These are phyloP conservation scores for Epizoanthus ramosus DNA, from an alignment of 92 coral and sea anemone species.

Conservation along the genomic window DNA sequence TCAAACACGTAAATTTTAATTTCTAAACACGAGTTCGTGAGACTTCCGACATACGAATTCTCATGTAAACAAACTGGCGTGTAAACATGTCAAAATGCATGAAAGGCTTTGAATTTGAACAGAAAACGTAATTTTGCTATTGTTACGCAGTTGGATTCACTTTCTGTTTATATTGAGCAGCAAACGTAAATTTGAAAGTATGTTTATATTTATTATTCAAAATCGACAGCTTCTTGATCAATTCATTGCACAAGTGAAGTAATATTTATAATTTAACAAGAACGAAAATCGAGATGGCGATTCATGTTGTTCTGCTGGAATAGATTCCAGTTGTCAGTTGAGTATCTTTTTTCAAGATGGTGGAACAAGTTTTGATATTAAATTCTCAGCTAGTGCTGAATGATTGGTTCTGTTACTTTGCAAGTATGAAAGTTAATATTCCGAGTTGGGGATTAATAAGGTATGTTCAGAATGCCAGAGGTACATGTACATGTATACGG, in stretches of 20 bases:
- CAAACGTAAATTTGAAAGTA: not conserved
- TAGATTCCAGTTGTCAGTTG: too few species aligned
- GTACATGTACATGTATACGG: too few species aligned
- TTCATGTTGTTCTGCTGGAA: too few species aligned
- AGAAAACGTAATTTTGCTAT: not conserved
- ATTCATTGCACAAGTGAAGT: not conserved
- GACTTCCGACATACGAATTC: not conserved
- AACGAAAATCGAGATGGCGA: too few species aligned
- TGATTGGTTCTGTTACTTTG: too few species aligned
- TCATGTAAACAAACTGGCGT: not conserved
- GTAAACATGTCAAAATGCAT: constrained; percentile 8
- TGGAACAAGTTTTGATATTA: not conserved
- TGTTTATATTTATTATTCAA: not conserved
- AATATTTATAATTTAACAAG: too few species aligned
- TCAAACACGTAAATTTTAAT: not conserved
- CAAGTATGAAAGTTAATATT: too few species aligned
- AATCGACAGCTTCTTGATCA: not conserved
- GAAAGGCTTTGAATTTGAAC: not conserved
- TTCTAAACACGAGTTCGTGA: not conserved
- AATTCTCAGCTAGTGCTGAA: too few species aligned
- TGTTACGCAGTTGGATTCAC: not conserved
- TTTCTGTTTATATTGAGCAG: not conserved
- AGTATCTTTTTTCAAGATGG: constrained; percentile 2
- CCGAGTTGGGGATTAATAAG: too few species aligned
- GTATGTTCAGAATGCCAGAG: too few species aligned